Evolutionary conservation across 2,797 vertebrate species (phyloP).

Genomic region (Oreonectes daqikongensis): DNA sequence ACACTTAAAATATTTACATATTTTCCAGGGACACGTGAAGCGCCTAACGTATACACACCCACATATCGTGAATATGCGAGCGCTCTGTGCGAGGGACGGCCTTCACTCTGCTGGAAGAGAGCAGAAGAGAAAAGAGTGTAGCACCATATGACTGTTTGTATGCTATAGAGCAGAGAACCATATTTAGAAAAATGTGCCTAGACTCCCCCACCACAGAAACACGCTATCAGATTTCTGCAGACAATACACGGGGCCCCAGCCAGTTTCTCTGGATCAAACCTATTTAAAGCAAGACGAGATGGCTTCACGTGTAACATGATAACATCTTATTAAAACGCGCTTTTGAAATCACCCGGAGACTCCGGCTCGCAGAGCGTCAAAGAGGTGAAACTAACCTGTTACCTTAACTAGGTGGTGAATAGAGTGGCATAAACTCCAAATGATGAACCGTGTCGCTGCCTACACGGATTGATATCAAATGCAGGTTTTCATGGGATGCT

Average conservation of each 20-base stretch:
- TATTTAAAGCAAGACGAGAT: constrained; percentile 65
- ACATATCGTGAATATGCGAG: constrained; percentile 52
- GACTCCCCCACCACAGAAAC: constrained; percentile 54
- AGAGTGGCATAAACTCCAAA: no score
- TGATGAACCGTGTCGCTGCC: no score
- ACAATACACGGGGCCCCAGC: constrained; percentile 72
- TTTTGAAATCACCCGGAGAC: constrained; percentile 14
- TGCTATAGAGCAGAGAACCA: constrained; percentile 47
- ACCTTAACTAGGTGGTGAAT: no score
- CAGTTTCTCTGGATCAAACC: constrained; percentile 62
- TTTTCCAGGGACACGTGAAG: constrained; percentile 67
- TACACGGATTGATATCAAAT: neutral
- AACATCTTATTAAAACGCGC: constrained; percentile 64
- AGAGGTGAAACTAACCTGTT: no score
- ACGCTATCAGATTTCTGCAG: constrained; percentile 76
- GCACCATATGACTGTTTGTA: constrained; percentile 15
- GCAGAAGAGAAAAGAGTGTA: constrained; percentile 34
- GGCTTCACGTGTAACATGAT: constrained; percentile 73
- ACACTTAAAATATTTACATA: constrained; percentile 78
- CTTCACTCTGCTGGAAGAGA: constrained; percentile 41
- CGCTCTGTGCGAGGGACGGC: constrained; percentile 28
- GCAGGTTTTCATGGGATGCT: neutral
- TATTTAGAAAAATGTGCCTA: constrained; percentile 53
- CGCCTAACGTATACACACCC: constrained; percentile 58
- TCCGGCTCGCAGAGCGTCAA: neutral